These are phyloP conservation scores for Rhombomys opimus DNA, from an alignment of 2,113 vertebrate genomes.

Conservation along the genomic window DNA sequence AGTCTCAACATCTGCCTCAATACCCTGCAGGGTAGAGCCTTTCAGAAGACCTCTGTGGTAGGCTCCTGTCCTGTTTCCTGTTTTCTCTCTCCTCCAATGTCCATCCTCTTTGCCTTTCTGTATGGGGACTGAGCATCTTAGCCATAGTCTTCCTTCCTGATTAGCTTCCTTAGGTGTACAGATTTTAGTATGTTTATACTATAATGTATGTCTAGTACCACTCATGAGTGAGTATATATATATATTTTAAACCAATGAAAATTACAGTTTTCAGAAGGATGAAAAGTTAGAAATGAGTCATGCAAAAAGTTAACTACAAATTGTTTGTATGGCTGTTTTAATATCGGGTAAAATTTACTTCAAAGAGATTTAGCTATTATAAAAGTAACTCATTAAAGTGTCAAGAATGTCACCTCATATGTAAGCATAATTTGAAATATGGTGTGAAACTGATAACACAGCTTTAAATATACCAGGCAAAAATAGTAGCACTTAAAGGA, in stretches of 20 bases:
- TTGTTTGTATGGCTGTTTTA: neutral
- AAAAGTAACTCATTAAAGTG: neutral
- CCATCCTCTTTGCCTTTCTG: too few relatives aligned
- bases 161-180: too few relatives aligned
- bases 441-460: neutral
- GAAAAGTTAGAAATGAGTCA: neutral
- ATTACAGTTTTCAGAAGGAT: neutral
- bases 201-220: too few relatives aligned
- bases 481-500: neutral
- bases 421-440: slow-evolving; percentile 1
- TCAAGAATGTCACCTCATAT: neutral
- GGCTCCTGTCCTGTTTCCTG: too few relatives aligned
- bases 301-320: neutral
- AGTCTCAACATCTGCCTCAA: too few relatives aligned
- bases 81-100: too few relatives aligned
- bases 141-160: too few relatives aligned
- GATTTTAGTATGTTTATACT: too few relatives aligned
- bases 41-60: too few relatives aligned
- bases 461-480: neutral
- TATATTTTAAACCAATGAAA: neutral
- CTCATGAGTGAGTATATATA: too few relatives aligned
- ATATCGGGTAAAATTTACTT: neutral
- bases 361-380: neutral
- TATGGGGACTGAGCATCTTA: too few relatives aligned
- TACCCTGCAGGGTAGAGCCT: too few relatives aligned